Evolutionary conservation across 2,113 vertebrate genomes (phyloP).

Genomic region (Chaenocephalus aceratus): DNA sequence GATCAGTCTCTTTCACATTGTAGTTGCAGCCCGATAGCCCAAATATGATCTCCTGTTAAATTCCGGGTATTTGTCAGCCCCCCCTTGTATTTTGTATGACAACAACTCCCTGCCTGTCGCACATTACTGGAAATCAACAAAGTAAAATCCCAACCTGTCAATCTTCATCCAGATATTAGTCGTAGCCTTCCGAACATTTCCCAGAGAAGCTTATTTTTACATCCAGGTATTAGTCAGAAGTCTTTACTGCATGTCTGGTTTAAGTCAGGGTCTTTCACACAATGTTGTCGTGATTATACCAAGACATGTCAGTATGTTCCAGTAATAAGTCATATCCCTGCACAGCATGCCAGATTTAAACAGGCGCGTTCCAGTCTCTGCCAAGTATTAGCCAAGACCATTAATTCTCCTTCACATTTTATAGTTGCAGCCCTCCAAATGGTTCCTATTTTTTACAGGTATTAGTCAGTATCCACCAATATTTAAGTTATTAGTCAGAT

Average conservation of each 20-base stretch:
- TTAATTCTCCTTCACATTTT: too few species aligned
- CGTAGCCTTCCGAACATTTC: neutral
- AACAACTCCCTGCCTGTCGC: neutral
- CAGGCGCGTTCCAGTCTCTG: too few species aligned
- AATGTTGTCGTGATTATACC: too few species aligned
- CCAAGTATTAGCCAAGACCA: too few species aligned
- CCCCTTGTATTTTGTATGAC: neutral
- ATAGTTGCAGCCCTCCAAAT: too few species aligned
- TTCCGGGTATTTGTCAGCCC: neutral
- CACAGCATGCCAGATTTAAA: too few species aligned
- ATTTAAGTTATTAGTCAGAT: neutral
- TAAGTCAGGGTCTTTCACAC: neutral
- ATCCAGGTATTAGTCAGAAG: neutral
- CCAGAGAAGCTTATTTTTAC: neutral
- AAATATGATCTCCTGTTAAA: neutral
- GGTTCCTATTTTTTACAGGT: too few species aligned
- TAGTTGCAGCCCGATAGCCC: neutral
- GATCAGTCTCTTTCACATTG: neutral
- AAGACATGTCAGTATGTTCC: too few species aligned
- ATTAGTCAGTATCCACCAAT: neutral
- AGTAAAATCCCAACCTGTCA: too few species aligned
- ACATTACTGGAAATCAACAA: too few species aligned
- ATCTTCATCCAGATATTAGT: neutral
- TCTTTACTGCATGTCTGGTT: neutral
- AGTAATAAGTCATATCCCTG: too few species aligned